Evolutionary conservation across 30 jellyfish, hydroid and myxozoan genomes (phyloP).

Genomic region (Aurelia coerulea): DNA sequence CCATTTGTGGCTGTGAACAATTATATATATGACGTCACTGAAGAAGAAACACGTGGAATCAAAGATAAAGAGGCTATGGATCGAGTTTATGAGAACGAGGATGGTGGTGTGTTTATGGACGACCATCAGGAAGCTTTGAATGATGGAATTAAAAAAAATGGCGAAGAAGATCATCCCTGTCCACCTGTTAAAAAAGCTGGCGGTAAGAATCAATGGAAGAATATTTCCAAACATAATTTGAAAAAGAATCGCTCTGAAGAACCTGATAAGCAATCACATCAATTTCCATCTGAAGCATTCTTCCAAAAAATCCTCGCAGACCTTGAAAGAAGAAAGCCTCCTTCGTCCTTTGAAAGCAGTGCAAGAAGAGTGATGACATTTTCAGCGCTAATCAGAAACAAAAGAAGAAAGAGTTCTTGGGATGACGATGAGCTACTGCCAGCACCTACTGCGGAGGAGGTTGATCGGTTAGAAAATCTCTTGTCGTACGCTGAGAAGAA

Average conservation of each 20-base stretch:
- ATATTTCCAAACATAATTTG: background rate
- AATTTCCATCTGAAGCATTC: conserved; percentile 29
- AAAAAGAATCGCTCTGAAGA: background rate
- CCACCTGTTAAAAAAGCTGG: background rate
- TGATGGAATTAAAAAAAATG: background rate
- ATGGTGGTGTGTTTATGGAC: background rate
- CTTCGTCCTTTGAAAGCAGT: conserved; percentile 4
- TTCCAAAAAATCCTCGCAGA: conserved; percentile 28
- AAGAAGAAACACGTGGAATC: background rate
- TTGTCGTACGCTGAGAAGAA: conserved; percentile 23
- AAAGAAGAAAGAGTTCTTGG: background rate
- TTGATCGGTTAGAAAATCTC: conserved; percentile 24
- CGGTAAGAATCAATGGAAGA: background rate
- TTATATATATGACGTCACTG: background rate
- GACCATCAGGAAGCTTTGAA: background rate
- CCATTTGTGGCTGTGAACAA: too few relatives aligned
- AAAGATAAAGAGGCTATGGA: background rate
- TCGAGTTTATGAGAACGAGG: background rate
- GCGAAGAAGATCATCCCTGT: background rate
- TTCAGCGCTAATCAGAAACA: conserved; percentile 9
- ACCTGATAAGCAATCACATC: background rate
- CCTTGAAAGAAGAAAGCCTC: conserved; percentile 27
- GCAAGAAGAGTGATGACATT: conserved; percentile 33
- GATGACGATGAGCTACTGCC: conserved; percentile 16
- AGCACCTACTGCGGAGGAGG: conserved; percentile 45